Base-by-base conservation (phyloP, 2,888 invertebrate species). In the Heliconius ethilla region DNA sequence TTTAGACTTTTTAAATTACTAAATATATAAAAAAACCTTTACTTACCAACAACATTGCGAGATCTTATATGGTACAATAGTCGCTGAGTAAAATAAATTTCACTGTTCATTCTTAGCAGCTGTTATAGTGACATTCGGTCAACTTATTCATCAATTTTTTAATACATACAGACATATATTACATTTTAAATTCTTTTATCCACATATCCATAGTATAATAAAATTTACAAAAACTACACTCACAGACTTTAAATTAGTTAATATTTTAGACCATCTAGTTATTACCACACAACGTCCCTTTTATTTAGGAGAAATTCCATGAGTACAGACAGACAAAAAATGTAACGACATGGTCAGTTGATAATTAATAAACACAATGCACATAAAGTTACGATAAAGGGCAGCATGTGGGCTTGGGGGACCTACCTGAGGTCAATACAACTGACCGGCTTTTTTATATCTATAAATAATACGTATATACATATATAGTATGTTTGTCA, bases 381-480 rank as follows among this genome's bases (percentile, higher is more conserved):
- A 40, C 63, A 79, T 81, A 83, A 81, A 81, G 70, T 59, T 75
- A 69, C 80, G 81, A 80, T 79, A 79, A 82, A 81, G 74, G 81
- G 79, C 79, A 77, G 75, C 80, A 76, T 76, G 76, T 77, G 82
- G 83, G 82, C 81, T 73, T 76, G 74, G 77, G 18, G 80, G 75
- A 70, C 45, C 75, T 81, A 79, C 81, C 79, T 88, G 83, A 83
- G 89, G 90, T 90, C 91, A 90, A 82, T 83, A 89, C 69, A 90
- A 87, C 89, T 91, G 90, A 91, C 92, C 87, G 90, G 92, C 92
- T 69, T 92, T 91, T 90, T 91, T 86, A 87, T 86, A 76, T 40
- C 62, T 72, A 25, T 59, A 9, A 3, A 3, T 59, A 59, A 33
- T 29, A 29, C 10, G 7, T 59, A 59, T 10, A 7, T 59, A n/a